phyloP scores from a whole-genome alignment of 2,888 invertebrate species.

The Thyatira batis region DNA sequence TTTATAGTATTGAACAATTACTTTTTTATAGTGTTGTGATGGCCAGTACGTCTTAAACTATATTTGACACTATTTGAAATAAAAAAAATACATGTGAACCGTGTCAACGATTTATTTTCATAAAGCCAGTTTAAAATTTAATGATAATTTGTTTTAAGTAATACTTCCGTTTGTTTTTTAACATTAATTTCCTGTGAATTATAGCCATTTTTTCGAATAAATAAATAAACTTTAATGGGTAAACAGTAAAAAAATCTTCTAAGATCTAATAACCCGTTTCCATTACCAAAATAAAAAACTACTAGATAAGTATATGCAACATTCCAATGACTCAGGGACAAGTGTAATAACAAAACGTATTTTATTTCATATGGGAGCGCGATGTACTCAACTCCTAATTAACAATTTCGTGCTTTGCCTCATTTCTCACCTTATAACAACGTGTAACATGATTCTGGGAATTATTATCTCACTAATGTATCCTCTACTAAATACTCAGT shows the following conservation, averaged over 20 bases:
- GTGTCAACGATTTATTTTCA: too few species aligned
- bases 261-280: conserved; percentile 34
- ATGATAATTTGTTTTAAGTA: background rate
- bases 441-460: conserved; percentile 66
- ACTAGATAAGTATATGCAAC: conserved; percentile 2
- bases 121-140: too few species aligned
- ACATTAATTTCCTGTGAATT: background rate
- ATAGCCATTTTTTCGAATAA: background rate
- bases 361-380: conserved; percentile 44
- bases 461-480: conserved; percentile 70
- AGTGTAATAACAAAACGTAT: conserved; percentile 48
- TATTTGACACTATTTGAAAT: too few species aligned
- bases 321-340: conserved; percentile 30
- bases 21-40: background rate
- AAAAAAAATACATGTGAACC: background rate
- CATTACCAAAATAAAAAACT: conserved; percentile 3
- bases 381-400: conserved; percentile 50
- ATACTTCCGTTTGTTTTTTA: background rate
- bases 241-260: conserved; percentile 22
- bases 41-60: too few species aligned
- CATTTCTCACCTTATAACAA: conserved; percentile 48
- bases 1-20: background rate
- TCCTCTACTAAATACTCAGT: conserved; percentile 51
- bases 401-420: conserved; percentile 59
- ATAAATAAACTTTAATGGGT: background rate